These are phyloP conservation scores for Pachyramphus minor DNA, from an alignment of 2,113 vertebrate species.

Conservation along the genomic window DNA sequence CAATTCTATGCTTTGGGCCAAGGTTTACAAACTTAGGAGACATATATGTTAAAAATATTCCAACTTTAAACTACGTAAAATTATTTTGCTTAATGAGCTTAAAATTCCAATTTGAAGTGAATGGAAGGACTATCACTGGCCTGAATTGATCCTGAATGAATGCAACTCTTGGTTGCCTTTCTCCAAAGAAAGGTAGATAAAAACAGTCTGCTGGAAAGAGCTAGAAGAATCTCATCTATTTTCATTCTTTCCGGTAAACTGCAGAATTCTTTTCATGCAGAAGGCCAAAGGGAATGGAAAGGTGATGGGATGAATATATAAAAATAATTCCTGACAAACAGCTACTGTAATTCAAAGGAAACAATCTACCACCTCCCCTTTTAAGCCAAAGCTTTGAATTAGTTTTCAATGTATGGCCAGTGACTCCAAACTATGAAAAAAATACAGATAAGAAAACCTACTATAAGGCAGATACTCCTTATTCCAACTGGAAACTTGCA, in stretches of 20 bases:
- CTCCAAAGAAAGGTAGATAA: background rate
- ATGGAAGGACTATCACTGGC: background rate
- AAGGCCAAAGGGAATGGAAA: background rate
- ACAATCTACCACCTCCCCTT: background rate
- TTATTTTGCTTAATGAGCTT: background rate
- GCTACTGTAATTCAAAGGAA: background rate
- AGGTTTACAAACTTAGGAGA: background rate
- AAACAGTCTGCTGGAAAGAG: background rate
- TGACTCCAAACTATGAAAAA: background rate
- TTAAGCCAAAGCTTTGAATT: background rate
- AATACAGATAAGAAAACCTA: background rate
- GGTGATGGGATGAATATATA: background rate
- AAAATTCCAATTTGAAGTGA: background rate
- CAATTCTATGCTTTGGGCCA: background rate
- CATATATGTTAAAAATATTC: background rate
- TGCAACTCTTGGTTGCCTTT: background rate
- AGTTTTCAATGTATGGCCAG: background rate
- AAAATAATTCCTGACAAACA: background rate
- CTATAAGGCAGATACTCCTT: background rate
- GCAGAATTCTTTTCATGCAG: background rate
- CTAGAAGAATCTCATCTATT: background rate
- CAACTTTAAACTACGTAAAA: background rate
- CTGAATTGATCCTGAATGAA: background rate
- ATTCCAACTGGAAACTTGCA: background rate
- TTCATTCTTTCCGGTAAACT: background rate